Evolutionary conservation across 2,888 invertebrate species (phyloP), one percentile per base, ranked within the genome.

Genomic region (Eurois occulta): DNA sequence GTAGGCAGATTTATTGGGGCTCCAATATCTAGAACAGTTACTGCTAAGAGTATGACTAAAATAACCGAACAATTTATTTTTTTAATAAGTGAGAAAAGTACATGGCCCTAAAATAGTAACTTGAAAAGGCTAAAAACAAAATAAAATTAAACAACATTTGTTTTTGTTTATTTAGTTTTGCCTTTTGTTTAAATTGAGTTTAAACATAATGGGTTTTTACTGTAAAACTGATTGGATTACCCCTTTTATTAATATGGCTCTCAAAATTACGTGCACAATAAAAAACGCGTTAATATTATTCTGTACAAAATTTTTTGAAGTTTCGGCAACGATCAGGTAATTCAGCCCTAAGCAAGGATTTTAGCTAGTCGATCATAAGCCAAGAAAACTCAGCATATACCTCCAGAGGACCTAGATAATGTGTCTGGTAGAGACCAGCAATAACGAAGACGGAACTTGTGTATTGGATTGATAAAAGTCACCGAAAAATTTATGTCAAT

Each of bases 211-310:
- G 43, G 46, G 43, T 32, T 18, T 64, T 24, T 18, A 41, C 35
- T 62, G 21, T 43, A 58, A 68, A 76, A 77, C 24, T 58, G 46
- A 68, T 80, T 76, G 46, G 24, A 82, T 64, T 43, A 58, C 55
- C 5, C 24, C 3, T 75, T 80, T 60, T 62, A 62, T 35, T 74
- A 43, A 32, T 8, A 67, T 28, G 38, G 28, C n/a, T 13, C 13
- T 35, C n/a, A 28, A 48, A 41, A 35, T 24, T 18, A 21, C 41
- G 2, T 41, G 28, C 18, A 41, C 41, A 52, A 62, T n/a, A 10
- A 28, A 21, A 43, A 65, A 18, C 28, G n/a, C 13, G 28, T 21
- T 46, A 13, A 64, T 38, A 46, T 46, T 32, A 11, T 38, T 58
- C 16, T 41, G 16, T 48, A 3, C 35, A 77, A 32, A 38, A 46